Base-by-base conservation (phyloP, 2,888 invertebrate species). In the Lepidocyrtinus sp. region DNA sequence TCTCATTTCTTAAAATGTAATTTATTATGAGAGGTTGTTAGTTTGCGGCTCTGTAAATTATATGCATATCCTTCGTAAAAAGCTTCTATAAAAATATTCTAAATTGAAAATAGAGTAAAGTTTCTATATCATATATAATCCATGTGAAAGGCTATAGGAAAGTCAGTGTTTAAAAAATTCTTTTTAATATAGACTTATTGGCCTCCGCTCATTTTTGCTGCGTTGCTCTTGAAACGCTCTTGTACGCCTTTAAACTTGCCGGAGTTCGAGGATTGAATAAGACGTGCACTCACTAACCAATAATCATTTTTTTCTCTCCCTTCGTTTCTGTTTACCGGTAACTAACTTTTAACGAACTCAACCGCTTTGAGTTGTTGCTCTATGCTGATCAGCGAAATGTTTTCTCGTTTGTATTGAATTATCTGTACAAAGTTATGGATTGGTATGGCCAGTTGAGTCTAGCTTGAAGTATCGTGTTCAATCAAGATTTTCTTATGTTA, bases 301-400 rank as follows among this genome's bases (percentile, higher is more conserved):
- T 59, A 59, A 59, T 59, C 59, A 19, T 21, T 21, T 59, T 2
- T 2, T 50, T 50, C 15, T 50, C 17, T 50, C 17, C n/a, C n/a
- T 59, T 59, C 21, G 21, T 59, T 59, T 59, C 59, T 59, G 21
- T 21, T 59, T 59, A 59, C 59, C 59, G 59, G 59, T 59, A 59
- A 59, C 59, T 59, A 59, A 59, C 59, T 59, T 59, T 59, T 59
- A 59, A 59, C 59, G 59, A 59, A 59, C 59, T 21, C 22, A 59
- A 59, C 59, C 59, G 15, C 59, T 12, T 59, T 59, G 59, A 59
- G 22, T 59, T 59, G 59, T 59, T 59, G 21, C 3, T 59, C 2
- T 59, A 15, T 59, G 19, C n/a, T 21, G 3, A 50, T 50, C 5
- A 50, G 15, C 50, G 50, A 50, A 50, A 12, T 50, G 15, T n/a